A percentile compares a stretch with the other conserved stretches of the same genome.
phyloP scores from a whole-genome alignment of 2,888 invertebrate genomes.

The Drosophila anomelani region DNA sequence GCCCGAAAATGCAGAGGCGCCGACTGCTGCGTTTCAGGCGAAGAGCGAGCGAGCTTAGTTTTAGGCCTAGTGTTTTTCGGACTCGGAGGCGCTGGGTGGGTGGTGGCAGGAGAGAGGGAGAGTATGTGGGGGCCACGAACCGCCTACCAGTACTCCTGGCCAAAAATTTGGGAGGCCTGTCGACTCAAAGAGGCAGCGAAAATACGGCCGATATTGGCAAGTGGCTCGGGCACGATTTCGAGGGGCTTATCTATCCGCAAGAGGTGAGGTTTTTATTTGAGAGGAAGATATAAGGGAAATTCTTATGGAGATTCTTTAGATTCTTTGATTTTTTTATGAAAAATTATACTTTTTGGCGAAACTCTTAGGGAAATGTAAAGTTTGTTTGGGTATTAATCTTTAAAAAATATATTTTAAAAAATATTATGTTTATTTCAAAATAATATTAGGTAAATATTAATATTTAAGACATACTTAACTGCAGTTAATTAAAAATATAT shows the following conservation, averaged over 20 bases:
- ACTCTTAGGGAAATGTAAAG: no score
- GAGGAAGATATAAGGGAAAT: not conserved
- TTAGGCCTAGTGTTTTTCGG: slow-evolving; percentile 44
- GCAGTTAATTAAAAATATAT: not conserved
- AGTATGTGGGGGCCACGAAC: slow-evolving; percentile 6
- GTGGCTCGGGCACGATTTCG: not conserved
- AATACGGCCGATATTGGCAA: slow-evolving; percentile 18
- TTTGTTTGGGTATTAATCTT: no score
- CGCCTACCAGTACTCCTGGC: slow-evolving; percentile 21
- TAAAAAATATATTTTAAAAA: not conserved
- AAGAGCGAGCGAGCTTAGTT: slow-evolving; percentile 37
- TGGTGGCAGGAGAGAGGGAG: not conserved
- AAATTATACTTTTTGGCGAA: no score
- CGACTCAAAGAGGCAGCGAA: slow-evolving; percentile 7
- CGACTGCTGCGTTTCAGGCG: slow-evolving; percentile 34
- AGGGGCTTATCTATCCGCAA: not conserved
- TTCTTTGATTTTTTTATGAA: not conserved
- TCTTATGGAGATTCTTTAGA: not conserved
- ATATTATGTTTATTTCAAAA: not conserved
- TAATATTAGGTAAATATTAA: not conserved
- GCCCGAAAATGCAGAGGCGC: slow-evolving; percentile 42
- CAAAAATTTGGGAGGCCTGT: not conserved
- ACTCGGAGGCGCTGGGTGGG: slow-evolving; percentile 23
- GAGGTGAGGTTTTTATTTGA: not conserved
- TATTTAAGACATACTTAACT: no score